Evolutionary conservation across 92 coral and sea anemone genomes (phyloP).

Genomic region (Siderastrea siderea): DNA sequence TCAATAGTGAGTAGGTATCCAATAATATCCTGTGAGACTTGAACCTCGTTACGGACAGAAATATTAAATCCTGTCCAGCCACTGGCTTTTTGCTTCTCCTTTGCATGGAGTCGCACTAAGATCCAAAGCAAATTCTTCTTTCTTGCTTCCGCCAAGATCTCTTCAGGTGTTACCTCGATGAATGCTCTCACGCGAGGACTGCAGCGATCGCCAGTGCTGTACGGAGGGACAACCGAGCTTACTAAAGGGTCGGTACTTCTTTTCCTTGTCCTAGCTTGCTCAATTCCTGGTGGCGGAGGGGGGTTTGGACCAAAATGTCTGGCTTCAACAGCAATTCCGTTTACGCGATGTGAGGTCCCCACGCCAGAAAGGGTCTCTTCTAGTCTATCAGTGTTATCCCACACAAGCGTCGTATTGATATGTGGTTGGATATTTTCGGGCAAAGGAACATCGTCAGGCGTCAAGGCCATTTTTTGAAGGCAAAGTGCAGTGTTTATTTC

Average conservation of each 20-base stretch:
- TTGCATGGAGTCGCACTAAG: too few species aligned
- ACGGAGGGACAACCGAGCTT: too few species aligned
- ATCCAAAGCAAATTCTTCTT: too few species aligned
- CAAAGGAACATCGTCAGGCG: constrained; percentile 41
- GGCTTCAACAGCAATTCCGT: constrained; percentile 69
- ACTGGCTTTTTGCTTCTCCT: too few species aligned
- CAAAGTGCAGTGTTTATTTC: constrained; percentile 27
- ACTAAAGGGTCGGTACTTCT: too few species aligned
- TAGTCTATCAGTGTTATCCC: constrained; percentile 62
- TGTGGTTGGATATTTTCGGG: constrained; percentile 50
- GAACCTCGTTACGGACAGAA: constrained; percentile 49
- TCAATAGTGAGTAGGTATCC: constrained; percentile 67
- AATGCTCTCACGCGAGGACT: background rate
- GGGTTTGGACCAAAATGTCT: constrained; percentile 50
- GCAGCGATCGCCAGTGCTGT: constrained; percentile 38
- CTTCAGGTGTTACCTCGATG: too few species aligned
- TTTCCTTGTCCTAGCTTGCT: too few species aligned
- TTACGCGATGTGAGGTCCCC: constrained; percentile 66
- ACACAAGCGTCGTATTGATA: constrained; percentile 50
- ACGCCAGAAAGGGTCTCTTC: constrained; percentile 62
- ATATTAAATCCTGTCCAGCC: constrained; percentile 24
- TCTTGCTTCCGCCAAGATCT: too few species aligned
- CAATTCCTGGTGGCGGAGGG: too few species aligned
- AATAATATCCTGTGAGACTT: constrained; percentile 53
- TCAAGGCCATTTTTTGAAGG: too few species aligned